Conservation (phyloP, 1,140 invertebrate species). For the Aphelenchoides avenae region DNA sequence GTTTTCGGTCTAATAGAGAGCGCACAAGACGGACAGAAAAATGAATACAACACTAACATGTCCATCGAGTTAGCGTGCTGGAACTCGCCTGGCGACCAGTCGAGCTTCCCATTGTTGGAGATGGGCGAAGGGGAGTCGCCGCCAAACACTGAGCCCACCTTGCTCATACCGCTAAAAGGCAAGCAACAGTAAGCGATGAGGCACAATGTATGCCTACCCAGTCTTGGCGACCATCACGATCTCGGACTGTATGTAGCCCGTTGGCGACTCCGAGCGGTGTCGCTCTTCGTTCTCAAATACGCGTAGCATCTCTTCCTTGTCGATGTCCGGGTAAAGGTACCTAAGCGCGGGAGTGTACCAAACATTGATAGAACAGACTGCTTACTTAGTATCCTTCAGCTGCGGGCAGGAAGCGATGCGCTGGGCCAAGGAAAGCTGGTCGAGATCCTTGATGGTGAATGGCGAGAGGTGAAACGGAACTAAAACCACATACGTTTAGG, state of each 20-base stretch:
- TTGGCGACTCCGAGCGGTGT: constrained; percentile 47
- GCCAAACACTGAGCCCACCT: constrained; percentile 44
- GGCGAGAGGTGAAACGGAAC: constrained; percentile 58
- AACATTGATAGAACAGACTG: constrained; percentile 13
- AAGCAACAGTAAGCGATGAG: background rate
- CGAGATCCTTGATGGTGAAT: constrained; percentile 58
- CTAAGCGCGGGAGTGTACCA: constrained; percentile 22
- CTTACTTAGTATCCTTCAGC: constrained; percentile 52
- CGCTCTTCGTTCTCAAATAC: constrained; percentile 54
- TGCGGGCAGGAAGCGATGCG: constrained; percentile 56
- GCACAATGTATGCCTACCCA: constrained; percentile 21
- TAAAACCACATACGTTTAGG: constrained; percentile 15
- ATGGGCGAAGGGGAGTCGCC: constrained; percentile 54
- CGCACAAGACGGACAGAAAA: no score
- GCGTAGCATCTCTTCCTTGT: constrained; percentile 57
- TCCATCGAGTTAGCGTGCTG: constrained; percentile 51
- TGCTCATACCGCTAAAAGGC: constrained; percentile 27
- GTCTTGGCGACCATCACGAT: constrained; percentile 60
- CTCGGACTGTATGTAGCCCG: constrained; percentile 56
- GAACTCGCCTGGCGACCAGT: constrained; percentile 57
- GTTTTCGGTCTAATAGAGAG: constrained; percentile 1
- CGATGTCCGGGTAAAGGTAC: constrained; percentile 54
- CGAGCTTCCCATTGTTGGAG: constrained; percentile 52
- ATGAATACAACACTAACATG: constrained; percentile 44
- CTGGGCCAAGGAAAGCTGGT: constrained; percentile 56